These are phyloP conservation scores for Phrynosoma blainvillii DNA, from an alignment of 2,113 vertebrate species.

Conservation along the genomic window DNA sequence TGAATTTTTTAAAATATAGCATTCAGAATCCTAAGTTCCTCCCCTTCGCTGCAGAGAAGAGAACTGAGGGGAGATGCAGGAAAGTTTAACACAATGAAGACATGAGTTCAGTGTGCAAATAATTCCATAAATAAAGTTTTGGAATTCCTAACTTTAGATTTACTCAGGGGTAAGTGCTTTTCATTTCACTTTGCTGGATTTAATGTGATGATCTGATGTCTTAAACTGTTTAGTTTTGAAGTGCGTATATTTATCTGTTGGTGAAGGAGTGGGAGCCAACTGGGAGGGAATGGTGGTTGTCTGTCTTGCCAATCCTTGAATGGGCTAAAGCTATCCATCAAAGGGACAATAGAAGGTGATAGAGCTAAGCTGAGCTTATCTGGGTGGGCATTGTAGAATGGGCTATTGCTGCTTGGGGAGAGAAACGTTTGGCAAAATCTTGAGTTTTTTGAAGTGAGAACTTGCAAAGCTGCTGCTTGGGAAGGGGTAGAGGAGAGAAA, in stretches of 20 bases:
- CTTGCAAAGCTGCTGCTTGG: no score
- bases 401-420: no score
- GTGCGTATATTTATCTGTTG: background rate
- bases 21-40: background rate
- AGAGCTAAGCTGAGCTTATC: background rate
- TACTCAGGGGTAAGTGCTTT: constrained; percentile 72
- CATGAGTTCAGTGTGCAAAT: constrained; percentile 51
- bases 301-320: background rate
- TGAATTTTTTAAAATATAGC: background rate
- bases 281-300: background rate
- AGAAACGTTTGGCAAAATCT: background rate
- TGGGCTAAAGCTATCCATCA: background rate
- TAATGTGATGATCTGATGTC: background rate
- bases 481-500: background rate
- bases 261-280: background rate
- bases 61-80: background rate
- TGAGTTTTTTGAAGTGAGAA: background rate
- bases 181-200: accelerated
- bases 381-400: background rate
- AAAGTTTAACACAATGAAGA: background rate
- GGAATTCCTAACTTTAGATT: constrained; percentile 30
- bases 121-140: background rate
- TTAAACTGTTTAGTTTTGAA: background rate
- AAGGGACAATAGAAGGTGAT: background rate
- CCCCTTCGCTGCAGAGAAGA: accelerated